Evolutionary conservation across 2,888 invertebrate species (phyloP).

Genomic region (Endotricha flammealis): DNA sequence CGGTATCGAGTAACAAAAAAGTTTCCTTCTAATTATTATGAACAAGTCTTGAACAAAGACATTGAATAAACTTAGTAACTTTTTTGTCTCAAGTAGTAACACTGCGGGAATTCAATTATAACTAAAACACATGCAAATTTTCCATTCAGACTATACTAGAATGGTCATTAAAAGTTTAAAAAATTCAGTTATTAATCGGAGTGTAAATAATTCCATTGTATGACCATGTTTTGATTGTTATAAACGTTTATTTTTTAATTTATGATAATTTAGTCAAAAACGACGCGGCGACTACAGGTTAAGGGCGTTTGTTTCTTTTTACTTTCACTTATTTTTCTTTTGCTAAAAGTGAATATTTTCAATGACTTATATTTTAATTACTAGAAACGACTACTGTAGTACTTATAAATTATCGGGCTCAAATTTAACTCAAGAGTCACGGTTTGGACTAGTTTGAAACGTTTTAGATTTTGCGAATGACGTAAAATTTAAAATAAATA

Average conservation of each 20-base stretch:
- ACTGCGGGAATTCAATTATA: conserved; percentile 1
- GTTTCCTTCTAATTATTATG: no score
- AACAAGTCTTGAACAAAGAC: background rate
- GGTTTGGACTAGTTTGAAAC: no score
- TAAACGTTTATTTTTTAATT: conserved; percentile 42
- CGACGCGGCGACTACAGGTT: background rate
- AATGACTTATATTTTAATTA: no score
- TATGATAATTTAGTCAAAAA: conserved; percentile 29
- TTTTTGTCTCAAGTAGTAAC: background rate
- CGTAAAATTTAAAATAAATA: no score
- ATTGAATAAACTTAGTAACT: background rate
- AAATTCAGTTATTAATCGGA: conserved; percentile 30
- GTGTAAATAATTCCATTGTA: conserved; percentile 46
- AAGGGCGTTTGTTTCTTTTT: background rate
- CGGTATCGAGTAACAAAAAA: no score
- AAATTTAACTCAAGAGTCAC: no score
- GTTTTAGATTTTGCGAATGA: no score
- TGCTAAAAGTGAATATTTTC: background rate
- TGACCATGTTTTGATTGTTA: conserved; percentile 58
- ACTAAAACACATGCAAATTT: conserved; percentile 27
- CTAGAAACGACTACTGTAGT: no score
- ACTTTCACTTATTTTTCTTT: background rate
- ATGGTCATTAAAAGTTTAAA: background rate
- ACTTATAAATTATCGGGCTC: no score
- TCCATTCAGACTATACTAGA: background rate